A percentile compares a stretch with the other conserved stretches of the same genome.
These are phyloP conservation scores for Diplolepis rosae DNA, from an alignment of 2,888 invertebrate genomes.

Conservation along the genomic window DNA sequence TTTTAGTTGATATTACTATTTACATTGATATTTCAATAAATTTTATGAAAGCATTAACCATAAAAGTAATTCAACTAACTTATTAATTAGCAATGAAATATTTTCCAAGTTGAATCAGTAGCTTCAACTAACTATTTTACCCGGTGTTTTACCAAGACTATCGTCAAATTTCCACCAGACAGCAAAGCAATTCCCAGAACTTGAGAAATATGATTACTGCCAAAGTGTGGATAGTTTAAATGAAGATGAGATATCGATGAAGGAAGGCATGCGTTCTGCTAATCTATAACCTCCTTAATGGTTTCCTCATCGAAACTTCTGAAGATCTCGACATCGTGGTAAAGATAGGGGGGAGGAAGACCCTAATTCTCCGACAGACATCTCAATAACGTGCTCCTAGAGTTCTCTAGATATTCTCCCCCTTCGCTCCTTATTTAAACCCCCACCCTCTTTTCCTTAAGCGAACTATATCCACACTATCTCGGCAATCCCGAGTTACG, in stretches of 20 bases:
- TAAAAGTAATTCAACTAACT: too few relatives aligned
- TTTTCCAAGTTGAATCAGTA: too few relatives aligned
- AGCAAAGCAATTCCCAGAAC: neutral
- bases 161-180: too few relatives aligned
- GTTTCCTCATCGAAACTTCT: constrained; percentile 46
- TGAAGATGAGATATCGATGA: constrained; percentile 19
- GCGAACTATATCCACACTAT: constrained; percentile 58
- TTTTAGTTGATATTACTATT: too few relatives aligned
- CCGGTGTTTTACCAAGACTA: too few relatives aligned
- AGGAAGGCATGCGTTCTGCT: constrained; percentile 19
- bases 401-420: constrained; percentile 50
- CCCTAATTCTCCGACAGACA: constrained; percentile 65
- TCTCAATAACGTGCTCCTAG: constrained; percentile 63
- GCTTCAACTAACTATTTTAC: too few relatives aligned
- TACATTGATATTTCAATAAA: too few relatives aligned
- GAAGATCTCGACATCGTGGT: constrained; percentile 45
- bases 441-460: constrained; percentile 26
- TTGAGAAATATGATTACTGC: neutral
- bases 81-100: too few relatives aligned
- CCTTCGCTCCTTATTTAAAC: constrained; percentile 40
- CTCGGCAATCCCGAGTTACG: constrained; percentile 65
- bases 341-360: constrained; percentile 47
- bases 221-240: neutral
- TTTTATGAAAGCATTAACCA: too few relatives aligned
- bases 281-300: constrained; percentile 47